These are phyloP conservation scores for honey bee (Apis mellifera) DNA, from an alignment of 1,140 invertebrate genomes.

Conservation along the genomic window DNA sequence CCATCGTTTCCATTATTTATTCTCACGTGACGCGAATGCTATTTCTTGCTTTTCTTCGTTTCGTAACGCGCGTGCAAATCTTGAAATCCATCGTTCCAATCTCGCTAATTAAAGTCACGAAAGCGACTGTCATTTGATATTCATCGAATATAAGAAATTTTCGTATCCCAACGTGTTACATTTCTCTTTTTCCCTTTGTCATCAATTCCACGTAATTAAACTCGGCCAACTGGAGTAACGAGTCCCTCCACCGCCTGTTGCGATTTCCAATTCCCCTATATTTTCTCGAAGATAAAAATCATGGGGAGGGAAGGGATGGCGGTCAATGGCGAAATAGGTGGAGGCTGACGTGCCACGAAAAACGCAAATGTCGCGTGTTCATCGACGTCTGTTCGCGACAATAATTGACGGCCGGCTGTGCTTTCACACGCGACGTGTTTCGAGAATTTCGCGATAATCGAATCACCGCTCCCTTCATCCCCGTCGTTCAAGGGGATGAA, in stretches of 20 bases:
- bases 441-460: too few relatives aligned
- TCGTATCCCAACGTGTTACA: neutral
- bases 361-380: neutral
- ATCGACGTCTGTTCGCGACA: neutral
- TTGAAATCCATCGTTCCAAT: neutral
- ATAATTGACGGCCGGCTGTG: neutral
- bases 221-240: slow-evolving; percentile 30
- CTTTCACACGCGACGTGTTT: neutral
- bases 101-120: slow-evolving; percentile 18
- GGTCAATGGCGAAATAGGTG: neutral
- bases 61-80: too few relatives aligned
- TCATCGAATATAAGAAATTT: slow-evolving; percentile 12
- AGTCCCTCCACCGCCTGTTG: too few relatives aligned
- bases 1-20: too few relatives aligned
- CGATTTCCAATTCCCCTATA: neutral
- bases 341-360: neutral
- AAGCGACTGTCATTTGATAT: slow-evolving; percentile 16
- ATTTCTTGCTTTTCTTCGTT: neutral
- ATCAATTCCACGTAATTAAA: neutral
- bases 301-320: neutral
- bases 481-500: too few relatives aligned
- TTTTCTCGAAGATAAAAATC: too few relatives aligned
- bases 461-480: too few relatives aligned
- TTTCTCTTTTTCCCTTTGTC: neutral
- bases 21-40: neutral